These are phyloP conservation scores for Muricea muricata DNA, from an alignment of 92 coral and sea anemone genomes.

Conservation along the genomic window DNA sequence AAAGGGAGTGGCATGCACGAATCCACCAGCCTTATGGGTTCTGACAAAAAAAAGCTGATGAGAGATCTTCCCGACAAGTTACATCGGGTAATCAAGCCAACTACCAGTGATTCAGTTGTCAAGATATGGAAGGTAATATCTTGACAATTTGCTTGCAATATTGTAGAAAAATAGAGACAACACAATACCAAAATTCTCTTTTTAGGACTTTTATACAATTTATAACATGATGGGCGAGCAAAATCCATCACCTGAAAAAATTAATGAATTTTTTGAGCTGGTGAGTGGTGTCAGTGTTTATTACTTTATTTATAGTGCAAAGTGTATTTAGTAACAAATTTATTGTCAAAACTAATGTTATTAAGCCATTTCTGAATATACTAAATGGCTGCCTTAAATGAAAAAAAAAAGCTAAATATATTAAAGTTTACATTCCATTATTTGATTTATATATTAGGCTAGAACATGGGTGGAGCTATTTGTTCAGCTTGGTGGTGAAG, in stretches of 20 bases:
- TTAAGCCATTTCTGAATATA: no score
- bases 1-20: not conserved
- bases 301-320: not conserved
- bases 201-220: not conserved
- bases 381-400: no score
- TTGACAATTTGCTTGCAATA: not conserved
- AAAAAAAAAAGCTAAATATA: no score
- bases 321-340: no score
- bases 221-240: not conserved
- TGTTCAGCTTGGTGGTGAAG: no score
- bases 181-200: not conserved
- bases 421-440: no score
- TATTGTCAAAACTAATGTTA: no score
- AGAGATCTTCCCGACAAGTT: not conserved
- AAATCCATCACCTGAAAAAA: not conserved
- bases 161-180: not conserved
- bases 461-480: no score
- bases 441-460: no score
- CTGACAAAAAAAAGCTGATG: not conserved
- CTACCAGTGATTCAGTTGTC: not conserved
- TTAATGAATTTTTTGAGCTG: not conserved
- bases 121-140: not conserved
- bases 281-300: no score
- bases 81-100: not conserved
- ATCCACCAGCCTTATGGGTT: not conserved